Conservation (phyloP, 1,140 invertebrate species). For the Campoletis sonorensis region DNA sequence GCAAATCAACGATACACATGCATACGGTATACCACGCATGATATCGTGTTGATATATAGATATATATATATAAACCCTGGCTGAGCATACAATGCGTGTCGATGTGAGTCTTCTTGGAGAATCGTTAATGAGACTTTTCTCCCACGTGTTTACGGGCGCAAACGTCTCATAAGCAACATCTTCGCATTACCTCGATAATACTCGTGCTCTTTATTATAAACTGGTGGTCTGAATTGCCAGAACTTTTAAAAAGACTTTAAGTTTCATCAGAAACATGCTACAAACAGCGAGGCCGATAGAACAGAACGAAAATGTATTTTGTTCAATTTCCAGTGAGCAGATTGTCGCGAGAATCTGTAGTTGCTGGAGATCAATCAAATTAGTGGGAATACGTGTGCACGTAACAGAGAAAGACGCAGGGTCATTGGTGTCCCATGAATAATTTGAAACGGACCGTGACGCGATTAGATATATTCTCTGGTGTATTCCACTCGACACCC, state of each 20-base stretch:
- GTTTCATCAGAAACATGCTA: neutral
- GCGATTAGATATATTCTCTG: slow-evolving; percentile 10
- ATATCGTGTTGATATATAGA: neutral
- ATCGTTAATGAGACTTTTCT: slow-evolving; percentile 38
- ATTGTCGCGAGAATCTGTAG: neutral
- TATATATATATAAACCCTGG: neutral
- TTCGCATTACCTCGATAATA: neutral
- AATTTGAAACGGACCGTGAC: slow-evolving; percentile 12
- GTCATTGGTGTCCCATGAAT: slow-evolving; percentile 23
- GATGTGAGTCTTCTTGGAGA: slow-evolving; percentile 37
- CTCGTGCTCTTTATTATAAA: neutral
- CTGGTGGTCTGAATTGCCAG: neutral
- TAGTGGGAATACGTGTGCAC: neutral
- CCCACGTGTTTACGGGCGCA: neutral
- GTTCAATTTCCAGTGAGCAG: neutral
- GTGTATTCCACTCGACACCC: slow-evolving; percentile 7
- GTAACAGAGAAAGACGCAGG: neutral
- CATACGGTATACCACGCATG: neutral
- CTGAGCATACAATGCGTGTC: slow-evolving; percentile 2
- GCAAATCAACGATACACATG: slow-evolving; percentile 22
- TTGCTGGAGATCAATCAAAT: slow-evolving; percentile 6
- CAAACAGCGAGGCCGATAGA: neutral
- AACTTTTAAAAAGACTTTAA: neutral
- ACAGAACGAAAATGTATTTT: neutral
- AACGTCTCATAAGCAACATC: neutral